These are phyloP conservation scores for Rhincodon typus DNA, from an alignment of 2,797 vertebrate genomes.

Conservation along the genomic window DNA sequence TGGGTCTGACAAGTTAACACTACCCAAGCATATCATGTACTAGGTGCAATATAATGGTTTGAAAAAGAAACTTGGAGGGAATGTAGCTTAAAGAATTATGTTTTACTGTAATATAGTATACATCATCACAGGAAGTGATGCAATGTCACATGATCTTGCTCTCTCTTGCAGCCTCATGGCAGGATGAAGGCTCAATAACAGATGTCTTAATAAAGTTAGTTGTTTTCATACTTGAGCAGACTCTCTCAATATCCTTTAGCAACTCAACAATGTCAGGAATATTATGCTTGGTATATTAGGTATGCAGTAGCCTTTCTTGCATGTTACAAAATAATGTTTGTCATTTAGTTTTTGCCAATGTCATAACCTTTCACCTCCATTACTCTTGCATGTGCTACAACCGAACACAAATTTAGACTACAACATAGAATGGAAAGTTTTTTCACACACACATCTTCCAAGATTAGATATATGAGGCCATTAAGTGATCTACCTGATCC, in stretches of 20 bases:
- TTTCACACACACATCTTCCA: background rate
- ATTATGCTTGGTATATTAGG: too few species aligned
- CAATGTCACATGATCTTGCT: too few species aligned
- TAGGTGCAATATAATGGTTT: background rate
- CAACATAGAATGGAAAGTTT: background rate
- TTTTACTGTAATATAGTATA: too few species aligned
- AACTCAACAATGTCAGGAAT: too few species aligned
- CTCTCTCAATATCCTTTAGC: too few species aligned
- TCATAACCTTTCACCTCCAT: background rate
- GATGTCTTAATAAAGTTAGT: too few species aligned
- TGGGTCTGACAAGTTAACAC: background rate
- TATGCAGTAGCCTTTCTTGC: background rate
- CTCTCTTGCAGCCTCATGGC: too few species aligned
- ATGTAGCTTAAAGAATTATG: too few species aligned
- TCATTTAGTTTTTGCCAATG: background rate
- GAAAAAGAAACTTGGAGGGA: too few species aligned
- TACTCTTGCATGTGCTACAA: background rate
- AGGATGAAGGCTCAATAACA: too few species aligned
- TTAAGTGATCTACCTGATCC: background rate
- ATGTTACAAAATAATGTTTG: background rate
- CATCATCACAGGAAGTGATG: too few species aligned
- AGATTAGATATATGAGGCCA: background rate
- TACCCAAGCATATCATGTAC: background rate
- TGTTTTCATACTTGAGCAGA: too few species aligned
- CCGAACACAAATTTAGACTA: background rate